Conservation (phyloP, 1,140 invertebrate species). For the Ceratina calcarata region DNA sequence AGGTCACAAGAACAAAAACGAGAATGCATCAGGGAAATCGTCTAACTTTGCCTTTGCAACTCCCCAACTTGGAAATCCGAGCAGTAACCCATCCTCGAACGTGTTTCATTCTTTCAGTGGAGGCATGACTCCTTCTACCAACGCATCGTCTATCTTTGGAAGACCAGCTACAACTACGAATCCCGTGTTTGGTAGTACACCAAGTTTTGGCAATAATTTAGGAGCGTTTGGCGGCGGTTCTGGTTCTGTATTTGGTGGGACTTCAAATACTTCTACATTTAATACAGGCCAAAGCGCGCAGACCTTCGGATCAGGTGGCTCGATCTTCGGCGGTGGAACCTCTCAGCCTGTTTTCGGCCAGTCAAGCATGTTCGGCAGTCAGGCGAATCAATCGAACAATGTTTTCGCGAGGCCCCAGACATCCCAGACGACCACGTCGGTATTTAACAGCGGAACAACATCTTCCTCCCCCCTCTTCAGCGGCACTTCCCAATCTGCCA, state of each 20-base stretch:
- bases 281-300: conserved; percentile 53
- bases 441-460: conserved; percentile 45
- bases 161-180: conserved; percentile 57
- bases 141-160: conserved; percentile 59
- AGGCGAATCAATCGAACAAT: conserved; percentile 51
- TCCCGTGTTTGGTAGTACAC: conserved; percentile 65
- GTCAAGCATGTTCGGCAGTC: conserved; percentile 57
- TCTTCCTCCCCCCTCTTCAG: conserved; percentile 61
- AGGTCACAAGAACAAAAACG: conserved; percentile 52
- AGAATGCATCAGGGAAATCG: conserved; percentile 38
- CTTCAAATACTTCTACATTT: conserved; percentile 58
- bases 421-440: conserved; percentile 24
- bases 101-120: conserved; percentile 67
- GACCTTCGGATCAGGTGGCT: conserved; percentile 50
- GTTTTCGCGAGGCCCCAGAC: conserved; percentile 66
- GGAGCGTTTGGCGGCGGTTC: conserved; percentile 50
- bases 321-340: conserved; percentile 66
- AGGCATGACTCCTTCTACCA: conserved; percentile 50
- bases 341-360: conserved; percentile 68
- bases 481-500: conserved; percentile 45
- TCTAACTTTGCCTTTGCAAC: conserved; percentile 62
- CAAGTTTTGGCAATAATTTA: conserved; percentile 63
- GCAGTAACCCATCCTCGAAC: conserved; percentile 54
- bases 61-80: conserved; percentile 56
- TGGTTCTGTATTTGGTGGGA: conserved; percentile 64